Conservation (phyloP, 2,113 vertebrate genomes). For the Hydrochoerus hydrochaeris region DNA sequence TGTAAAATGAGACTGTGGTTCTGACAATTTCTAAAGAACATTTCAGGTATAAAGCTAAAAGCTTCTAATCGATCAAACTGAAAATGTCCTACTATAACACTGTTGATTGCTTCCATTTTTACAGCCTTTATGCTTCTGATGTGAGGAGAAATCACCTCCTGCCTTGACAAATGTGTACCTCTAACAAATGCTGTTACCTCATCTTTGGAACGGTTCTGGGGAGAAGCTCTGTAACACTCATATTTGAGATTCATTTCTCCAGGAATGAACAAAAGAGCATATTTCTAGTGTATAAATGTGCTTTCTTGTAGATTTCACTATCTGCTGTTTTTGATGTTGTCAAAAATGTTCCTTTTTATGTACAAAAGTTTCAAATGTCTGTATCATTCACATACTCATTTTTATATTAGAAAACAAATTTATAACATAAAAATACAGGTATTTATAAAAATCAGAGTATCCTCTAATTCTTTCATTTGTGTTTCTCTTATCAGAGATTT, state of each 20-base stretch:
- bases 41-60: background rate
- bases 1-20: background rate
- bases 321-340: background rate
- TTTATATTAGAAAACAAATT: constrained; percentile 33
- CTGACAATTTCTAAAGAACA: background rate
- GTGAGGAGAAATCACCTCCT: background rate
- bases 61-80: background rate
- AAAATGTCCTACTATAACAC: background rate
- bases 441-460: background rate
- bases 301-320: background rate
- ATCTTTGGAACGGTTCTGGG: background rate
- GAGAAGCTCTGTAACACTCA: background rate
- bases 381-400: background rate
- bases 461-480: background rate
- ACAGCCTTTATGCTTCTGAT: background rate
- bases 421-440: background rate
- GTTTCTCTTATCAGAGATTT: background rate
- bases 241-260: background rate
- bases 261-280: background rate
- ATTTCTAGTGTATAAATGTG: background rate
- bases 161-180: background rate
- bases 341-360: background rate
- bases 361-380: background rate
- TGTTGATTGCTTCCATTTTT: background rate
- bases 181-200: background rate